phyloP scores from a whole-genome alignment of 2,113 vertebrate genomes.

The Balaenoptera acutorostrata region DNA sequence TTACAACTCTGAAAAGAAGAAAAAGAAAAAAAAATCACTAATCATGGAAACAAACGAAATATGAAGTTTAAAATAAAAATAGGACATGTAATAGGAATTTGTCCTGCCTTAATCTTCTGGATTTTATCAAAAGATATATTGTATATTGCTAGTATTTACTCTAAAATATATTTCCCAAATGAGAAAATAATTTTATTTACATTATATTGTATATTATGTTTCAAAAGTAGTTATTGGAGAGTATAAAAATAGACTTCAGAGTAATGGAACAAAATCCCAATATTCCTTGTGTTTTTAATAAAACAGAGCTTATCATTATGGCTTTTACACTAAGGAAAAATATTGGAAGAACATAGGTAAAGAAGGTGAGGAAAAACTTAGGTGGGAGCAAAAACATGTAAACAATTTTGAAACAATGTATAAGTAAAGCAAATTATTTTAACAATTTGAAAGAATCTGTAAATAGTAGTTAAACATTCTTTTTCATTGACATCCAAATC shows the following conservation, averaged over 20 bases:
- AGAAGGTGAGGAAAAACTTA: background rate
- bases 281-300: background rate
- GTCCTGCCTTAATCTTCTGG: background rate
- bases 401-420: background rate
- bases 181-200: constrained; percentile 41
- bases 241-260: background rate
- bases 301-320: background rate
- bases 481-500: background rate
- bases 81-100: background rate
- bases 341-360: background rate
- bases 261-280: background rate
- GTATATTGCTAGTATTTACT: background rate
- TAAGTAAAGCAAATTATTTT: background rate
- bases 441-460: background rate
- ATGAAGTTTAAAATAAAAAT: background rate
- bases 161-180: background rate
- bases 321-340: background rate
- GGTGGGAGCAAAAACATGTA: background rate
- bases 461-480: background rate
- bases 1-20: background rate
- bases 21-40: background rate
- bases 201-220: background rate
- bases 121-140: background rate
- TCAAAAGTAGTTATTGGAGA: background rate
- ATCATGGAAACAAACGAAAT: background rate